Evolutionary conservation across 1,140 invertebrate species (phyloP), one percentile per base, ranked within the genome.

Genomic region (Pygmarrhopalites habei): DNA sequence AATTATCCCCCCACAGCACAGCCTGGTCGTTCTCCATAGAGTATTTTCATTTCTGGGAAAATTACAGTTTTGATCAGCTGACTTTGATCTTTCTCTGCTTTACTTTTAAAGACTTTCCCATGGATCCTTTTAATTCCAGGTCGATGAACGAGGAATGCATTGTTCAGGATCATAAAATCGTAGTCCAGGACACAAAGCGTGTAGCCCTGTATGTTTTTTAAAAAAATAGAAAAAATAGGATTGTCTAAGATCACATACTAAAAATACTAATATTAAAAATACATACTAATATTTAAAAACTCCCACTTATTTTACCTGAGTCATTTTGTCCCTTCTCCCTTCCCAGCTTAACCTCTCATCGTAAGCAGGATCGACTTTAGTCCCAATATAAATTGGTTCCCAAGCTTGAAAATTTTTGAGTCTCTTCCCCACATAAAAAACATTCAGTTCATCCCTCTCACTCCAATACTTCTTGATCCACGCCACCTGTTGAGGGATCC

Each of bases 401-500:
- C 68, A 70, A 23, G 60, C 46, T 26, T 62, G 67, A 29, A 60
- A 65, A 10, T 60, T 56, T 28, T 49, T 44, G 25, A 67, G 55
- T 21, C 75, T 57, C 59, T 74, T 72, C 1, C 68, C 72, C 1
- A 64, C 47, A 10, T 65, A 25, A 41, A 65, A 69, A 15, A 63
- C 25, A 39, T 32, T 46, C 21, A 62, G 35, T 25, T 14, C 7
- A 14, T 80, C 78, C 0, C 83, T 85, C 0, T 83, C n/a, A n/a
- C n/a, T n/a, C n/a, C n/a, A n/a, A n/a, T n/a, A n/a, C n/a, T n/a
- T 81, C 21, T 68, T 62, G n/a, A 71, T 53, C 89, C 90, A 93
- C 70, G 92, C 87, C 71, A 88, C 70, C 1, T 71, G 69, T 72
- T 71, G 86, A 1, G 92, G 91, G 59, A 94, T 88, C 44, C 86